These are phyloP conservation scores for Labia minor DNA, from an alignment of 2,888 invertebrate species.

Conservation along the genomic window DNA sequence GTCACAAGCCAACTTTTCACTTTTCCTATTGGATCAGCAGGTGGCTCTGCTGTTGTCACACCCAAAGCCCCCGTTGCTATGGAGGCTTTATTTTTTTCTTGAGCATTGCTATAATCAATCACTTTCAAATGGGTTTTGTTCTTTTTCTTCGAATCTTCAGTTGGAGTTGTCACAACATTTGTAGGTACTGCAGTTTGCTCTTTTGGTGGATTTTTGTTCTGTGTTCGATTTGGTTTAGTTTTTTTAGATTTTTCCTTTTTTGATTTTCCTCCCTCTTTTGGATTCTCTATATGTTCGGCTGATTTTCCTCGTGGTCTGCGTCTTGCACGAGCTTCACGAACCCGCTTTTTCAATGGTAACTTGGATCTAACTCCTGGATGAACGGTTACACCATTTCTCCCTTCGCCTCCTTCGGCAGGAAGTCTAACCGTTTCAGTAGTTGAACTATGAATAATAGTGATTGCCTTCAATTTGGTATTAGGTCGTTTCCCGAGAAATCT, in stretches of 20 bases:
- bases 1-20: constrained; percentile 78
- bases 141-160: constrained; percentile 36
- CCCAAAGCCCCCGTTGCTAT: constrained; percentile 2
- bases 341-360: constrained; percentile 76
- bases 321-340: constrained; percentile 37
- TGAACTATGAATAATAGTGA: constrained; percentile 82
- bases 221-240: background rate
- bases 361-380: constrained; percentile 78
- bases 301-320: constrained; percentile 21
- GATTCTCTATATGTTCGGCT: constrained; percentile 31
- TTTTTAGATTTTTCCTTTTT: constrained; percentile 25
- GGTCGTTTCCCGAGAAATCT: constrained; percentile 68
- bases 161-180: constrained; percentile 18
- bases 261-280: constrained; percentile 38
- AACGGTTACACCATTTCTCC: constrained; percentile 58
- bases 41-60: constrained; percentile 13
- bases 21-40: constrained; percentile 52
- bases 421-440: constrained; percentile 79
- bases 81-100: constrained; percentile 35
- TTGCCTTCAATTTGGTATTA: constrained; percentile 70
- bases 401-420: constrained; percentile 53
- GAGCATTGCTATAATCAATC: constrained; percentile 64
- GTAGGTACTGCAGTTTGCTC: constrained; percentile 39
- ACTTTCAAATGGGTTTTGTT: constrained; percentile 48
- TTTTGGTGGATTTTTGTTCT: constrained; percentile 41